A percentile compares a stretch with the other conserved stretches of the same genome.
These are phyloP conservation scores for Cephus pulcher DNA, from an alignment of 2,888 invertebrate genomes.

Conservation along the genomic window DNA sequence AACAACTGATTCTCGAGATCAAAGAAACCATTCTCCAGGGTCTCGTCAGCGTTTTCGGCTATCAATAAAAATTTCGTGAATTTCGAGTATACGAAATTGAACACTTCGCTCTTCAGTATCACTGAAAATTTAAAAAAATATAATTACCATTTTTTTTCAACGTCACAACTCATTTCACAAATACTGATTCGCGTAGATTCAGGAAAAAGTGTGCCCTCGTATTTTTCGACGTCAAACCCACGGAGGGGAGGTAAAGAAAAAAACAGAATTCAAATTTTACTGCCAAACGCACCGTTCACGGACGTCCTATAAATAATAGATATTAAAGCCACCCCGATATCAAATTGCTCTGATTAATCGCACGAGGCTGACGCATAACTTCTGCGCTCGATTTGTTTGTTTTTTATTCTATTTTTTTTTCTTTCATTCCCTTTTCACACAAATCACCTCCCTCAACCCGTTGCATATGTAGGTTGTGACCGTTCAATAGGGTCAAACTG, in stretches of 20 bases:
- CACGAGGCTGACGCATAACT: background rate
- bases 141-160: background rate
- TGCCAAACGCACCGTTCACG: background rate
- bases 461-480: background rate
- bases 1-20: constrained; percentile 69
- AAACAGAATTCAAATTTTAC: background rate
- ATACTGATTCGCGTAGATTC: background rate
- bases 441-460: background rate
- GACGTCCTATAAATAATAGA: background rate
- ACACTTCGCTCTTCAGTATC: constrained; percentile 76
- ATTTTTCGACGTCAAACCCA: background rate
- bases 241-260: background rate
- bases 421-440: background rate
- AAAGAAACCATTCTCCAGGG: constrained; percentile 53
- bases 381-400: background rate
- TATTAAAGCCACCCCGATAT: background rate
- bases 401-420: too few species aligned
- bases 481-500: background rate
- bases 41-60: constrained; percentile 69
- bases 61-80: constrained; percentile 85
- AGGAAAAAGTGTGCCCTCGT: background rate
- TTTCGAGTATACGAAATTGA: constrained; percentile 76
- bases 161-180: background rate
- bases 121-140: constrained; percentile 66
- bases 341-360: background rate